Percentiles rank a stretch among this genome's conserved stretches.
Conservation (phyloP, 1,140 invertebrate species). For the Tachypleus tridentatus region DNA sequence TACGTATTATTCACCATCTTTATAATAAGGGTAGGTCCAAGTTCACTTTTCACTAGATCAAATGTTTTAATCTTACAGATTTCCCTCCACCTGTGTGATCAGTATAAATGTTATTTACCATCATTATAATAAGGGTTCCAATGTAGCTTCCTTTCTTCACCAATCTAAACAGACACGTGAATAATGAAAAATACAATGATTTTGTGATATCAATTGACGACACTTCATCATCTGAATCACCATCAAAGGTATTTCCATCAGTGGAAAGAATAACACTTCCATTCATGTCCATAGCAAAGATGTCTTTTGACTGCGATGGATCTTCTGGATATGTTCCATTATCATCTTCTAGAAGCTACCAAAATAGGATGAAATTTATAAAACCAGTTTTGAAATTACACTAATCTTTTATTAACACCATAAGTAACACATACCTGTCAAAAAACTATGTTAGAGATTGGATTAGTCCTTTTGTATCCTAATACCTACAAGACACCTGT, state of each 20-base stretch:
- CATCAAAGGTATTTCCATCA: conserved; percentile 14
- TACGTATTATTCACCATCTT: too few species aligned
- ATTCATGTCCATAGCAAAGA: conserved; percentile 46
- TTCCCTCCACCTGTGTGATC: too few species aligned
- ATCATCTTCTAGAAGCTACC: conserved; percentile 19
- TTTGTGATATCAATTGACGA: conserved; percentile 5
- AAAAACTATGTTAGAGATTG: too few species aligned
- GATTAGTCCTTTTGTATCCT: too few species aligned
- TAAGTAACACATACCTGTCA: too few species aligned
- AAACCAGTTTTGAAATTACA: too few species aligned
- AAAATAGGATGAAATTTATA: not conserved
- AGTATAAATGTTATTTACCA: conserved; percentile 46
- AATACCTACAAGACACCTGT: too few species aligned
- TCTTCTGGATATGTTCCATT: conserved; percentile 5
- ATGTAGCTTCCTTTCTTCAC: conserved; percentile 73
- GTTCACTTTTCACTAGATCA: too few species aligned
- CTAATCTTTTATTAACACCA: too few species aligned
- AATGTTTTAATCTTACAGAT: too few species aligned
- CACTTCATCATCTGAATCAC: conserved; percentile 5
- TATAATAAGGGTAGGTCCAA: too few species aligned
- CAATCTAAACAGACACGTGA: conserved; percentile 51
- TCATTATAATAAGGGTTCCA: conserved; percentile 79
- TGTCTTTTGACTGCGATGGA: conserved; percentile 53
- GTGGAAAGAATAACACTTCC: conserved; percentile 46
- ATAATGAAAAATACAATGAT: conserved; percentile 38